Evolutionary conservation across 2,888 invertebrate species (phyloP), one percentile per base, ranked within the genome.

Genomic region (Pseudococcus jackbeardsleyi): DNA sequence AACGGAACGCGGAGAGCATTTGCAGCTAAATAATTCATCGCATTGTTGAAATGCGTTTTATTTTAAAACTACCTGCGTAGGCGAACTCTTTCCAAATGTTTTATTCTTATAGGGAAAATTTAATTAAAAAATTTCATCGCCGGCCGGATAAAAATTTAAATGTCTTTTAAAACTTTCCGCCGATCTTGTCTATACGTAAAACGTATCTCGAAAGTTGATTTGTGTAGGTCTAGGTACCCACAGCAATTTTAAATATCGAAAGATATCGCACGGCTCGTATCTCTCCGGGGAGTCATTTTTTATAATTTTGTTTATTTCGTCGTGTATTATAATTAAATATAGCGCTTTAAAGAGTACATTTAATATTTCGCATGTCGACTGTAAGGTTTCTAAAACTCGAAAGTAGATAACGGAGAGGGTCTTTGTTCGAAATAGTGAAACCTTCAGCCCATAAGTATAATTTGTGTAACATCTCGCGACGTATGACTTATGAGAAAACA

Each of bases 51-150:
- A 72, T 26, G 68, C 12, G 33, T 72, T 33, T 72, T 33, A 33
- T 72, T 72, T 26, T 33, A 6, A 19, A 59, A 59, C 6, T 59
- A 59, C 19, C 17, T 59, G 15, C 68, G 68, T 72, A 72, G 26
- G 68, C 68, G 68, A 72, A 33, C 68, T 33, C 26, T 33, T 33
- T 33, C 26, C 26, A 33, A 33, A 3, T 33, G 17, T 59, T 72
- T 72, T 33, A 12, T 26, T 26, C 68, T 15, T 11, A 33, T 33
- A 33, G 15, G 33, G 15, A 15, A 33, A 72, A 72, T 72, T 72
- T 72, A 72, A 72, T 72, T 72, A 33, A 72, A 72, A 72, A 72
- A 15, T 33, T 72, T 72, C 33, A 72, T 72, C 12, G n/a, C 68
- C 6, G 5, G 68, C 33, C 5, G 11, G 11, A 33, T 59, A 19